Evolutionary conservation across 2,797 vertebrate species (phyloP), one percentile per base, ranked within the genome.

Genomic region (Sphenodon punctatus): DNA sequence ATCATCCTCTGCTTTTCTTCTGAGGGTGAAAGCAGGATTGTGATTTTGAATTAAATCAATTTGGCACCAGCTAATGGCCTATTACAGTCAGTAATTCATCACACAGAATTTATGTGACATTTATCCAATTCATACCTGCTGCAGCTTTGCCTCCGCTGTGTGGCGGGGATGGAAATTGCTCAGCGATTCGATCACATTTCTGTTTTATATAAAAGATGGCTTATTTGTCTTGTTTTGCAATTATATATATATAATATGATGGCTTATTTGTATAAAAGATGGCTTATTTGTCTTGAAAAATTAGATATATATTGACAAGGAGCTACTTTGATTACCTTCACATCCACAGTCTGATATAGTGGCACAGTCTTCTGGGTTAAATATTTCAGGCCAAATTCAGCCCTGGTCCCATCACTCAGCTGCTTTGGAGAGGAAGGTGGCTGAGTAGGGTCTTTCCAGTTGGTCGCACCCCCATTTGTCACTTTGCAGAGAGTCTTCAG

Each of bases 391-490:
- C n/a, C n/a, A n/a, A n/a, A n/a, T n/a, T n/a, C n/a, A n/a, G n/a
- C n/a, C n/a, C n/a, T n/a, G n/a, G n/a, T n/a, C n/a, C n/a, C n/a
- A n/a, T n/a, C n/a, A n/a, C n/a, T n/a, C n/a, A n/a, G n/a, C n/a
- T n/a, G n/a, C n/a, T n/a, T n/a, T n/a, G n/a, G n/a, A n/a, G n/a
- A n/a, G n/a, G n/a, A n/a, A n/a, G n/a, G n/a, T n/a, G n/a, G n/a
- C n/a, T n/a, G n/a, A 46, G 72, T 20, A 0, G n/a, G 41, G 53
- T 78, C 71, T 88, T 69, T 89, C 76, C 88, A 73, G 73, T 78
- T 83, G 90, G 89, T 63, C 61, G 71, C 64, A n/a, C 70, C 75
- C 63, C 67, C 58, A 48, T 90, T 90, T 89, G 88, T 91, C 90
- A 89, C 78, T 45, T 34, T 75, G 86, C 78, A 67, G 75, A 81